These are phyloP conservation scores for Zhengitettix transpicula DNA, from an alignment of 2,888 invertebrate genomes.

Conservation along the genomic window DNA sequence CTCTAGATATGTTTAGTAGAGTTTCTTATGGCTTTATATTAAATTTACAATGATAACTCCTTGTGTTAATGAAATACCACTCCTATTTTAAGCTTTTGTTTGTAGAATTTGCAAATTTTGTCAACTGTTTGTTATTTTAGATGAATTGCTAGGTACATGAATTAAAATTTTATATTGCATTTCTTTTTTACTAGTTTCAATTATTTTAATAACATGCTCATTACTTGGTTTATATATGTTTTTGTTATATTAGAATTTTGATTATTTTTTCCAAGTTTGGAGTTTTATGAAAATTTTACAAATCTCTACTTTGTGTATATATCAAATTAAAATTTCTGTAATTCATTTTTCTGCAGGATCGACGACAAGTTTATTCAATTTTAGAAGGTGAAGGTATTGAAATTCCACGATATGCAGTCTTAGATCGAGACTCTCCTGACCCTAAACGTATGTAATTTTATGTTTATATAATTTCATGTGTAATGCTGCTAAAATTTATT, in stretches of 20 bases:
- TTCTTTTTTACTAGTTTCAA: too few relatives aligned
- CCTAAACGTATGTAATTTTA: constrained; percentile 62
- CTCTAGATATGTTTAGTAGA: too few relatives aligned
- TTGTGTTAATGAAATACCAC: too few relatives aligned
- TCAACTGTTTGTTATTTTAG: too few relatives aligned
- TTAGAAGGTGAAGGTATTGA: constrained; percentile 88
- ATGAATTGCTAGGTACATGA: too few relatives aligned
- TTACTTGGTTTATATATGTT: background rate
- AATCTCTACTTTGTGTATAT: background rate
- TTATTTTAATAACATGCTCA: too few relatives aligned
- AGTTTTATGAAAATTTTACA: background rate
- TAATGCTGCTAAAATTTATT: background rate
- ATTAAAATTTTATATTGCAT: too few relatives aligned
- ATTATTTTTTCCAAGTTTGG: background rate
- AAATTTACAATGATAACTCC: too few relatives aligned
- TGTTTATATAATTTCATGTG: constrained; percentile 14
- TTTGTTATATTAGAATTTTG: background rate
- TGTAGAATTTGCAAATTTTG: too few relatives aligned
- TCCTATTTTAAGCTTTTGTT: too few relatives aligned
- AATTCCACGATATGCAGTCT: constrained; percentile 92
- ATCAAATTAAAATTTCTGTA: background rate
- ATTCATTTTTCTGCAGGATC: constrained; percentile 39
- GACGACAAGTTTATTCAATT: constrained; percentile 87
- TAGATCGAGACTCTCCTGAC: constrained; percentile 84
- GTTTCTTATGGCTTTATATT: too few relatives aligned